Conservation (phyloP, 53 echinoderm and acorn worm genomes). For the Hippasteria phrygiana region DNA sequence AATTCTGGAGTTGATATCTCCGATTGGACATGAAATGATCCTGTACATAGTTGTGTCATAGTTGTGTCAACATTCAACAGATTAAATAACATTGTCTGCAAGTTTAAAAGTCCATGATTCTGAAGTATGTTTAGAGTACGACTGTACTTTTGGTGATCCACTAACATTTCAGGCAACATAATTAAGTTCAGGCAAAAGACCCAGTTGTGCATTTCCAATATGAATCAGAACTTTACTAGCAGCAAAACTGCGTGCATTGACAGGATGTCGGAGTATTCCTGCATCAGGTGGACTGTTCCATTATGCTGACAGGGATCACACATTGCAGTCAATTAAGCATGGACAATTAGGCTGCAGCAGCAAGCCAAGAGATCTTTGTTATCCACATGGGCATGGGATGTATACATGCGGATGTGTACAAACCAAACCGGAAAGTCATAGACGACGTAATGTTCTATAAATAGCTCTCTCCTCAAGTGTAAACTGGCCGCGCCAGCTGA, state of each 20-base stretch:
- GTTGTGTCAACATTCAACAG: too few relatives aligned
- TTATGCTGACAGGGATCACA: slow-evolving; percentile 14
- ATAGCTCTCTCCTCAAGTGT: slow-evolving; percentile 47
- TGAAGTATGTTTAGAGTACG: too few relatives aligned
- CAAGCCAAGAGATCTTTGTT: slow-evolving; percentile 25
- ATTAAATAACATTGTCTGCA: too few relatives aligned
- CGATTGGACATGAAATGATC: too few relatives aligned
- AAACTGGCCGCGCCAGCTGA: slow-evolving; percentile 63
- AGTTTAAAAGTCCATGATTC: too few relatives aligned
- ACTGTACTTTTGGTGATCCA: too few relatives aligned
- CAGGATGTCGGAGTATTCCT: background rate
- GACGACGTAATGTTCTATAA: slow-evolving; percentile 50
- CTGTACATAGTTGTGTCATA: too few relatives aligned
- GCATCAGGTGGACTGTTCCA: slow-evolving; percentile 42
- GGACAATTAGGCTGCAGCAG: background rate
- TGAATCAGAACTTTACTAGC: background rate
- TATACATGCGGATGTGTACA: background rate
- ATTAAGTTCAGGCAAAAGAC: too few relatives aligned
- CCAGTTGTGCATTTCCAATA: too few relatives aligned
- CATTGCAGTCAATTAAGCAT: background rate
- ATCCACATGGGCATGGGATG: slow-evolving; percentile 7
- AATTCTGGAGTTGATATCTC: too few relatives aligned
- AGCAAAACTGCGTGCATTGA: too few relatives aligned
- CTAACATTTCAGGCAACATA: too few relatives aligned
- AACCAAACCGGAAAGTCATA: background rate